Conservation (phyloP, 2,113 vertebrate genomes). For the Ammospiza caudacuta region DNA sequence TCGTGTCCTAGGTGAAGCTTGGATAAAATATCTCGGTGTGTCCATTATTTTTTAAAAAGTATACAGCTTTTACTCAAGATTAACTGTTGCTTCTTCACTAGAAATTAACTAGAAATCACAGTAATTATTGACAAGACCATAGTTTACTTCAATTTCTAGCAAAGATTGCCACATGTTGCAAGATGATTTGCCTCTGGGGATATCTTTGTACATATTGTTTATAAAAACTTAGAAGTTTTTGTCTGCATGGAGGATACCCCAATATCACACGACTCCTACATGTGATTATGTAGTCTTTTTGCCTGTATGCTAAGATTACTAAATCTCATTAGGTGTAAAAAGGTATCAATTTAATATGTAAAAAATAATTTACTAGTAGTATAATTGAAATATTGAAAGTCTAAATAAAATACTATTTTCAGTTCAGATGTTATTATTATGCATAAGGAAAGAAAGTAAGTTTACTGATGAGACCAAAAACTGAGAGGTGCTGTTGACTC, state of each 20-base stretch:
- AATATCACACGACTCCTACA: accelerated
- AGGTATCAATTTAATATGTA: not conserved
- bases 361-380: not conserved
- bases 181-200: not conserved
- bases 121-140: not conserved
- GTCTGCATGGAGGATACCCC: not conserved
- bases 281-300: not conserved
- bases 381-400: not conserved
- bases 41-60: not conserved
- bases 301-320: not conserved
- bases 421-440: not conserved
- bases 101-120: not conserved
- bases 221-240: not conserved
- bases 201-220: not conserved
- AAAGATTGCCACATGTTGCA: not conserved
- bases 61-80: not conserved
- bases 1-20: not conserved
- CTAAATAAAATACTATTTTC: not conserved
- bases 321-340: not conserved
- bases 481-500: not conserved
- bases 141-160: not conserved
- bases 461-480: not conserved
- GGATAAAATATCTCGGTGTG: not conserved
- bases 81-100: not conserved
- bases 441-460: not conserved